A percentile compares a stretch with the other conserved stretches of the same genome.
These are phyloP conservation scores for Echinops telfairi DNA, from an alignment of 2,113 vertebrate species.

Conservation along the genomic window DNA sequence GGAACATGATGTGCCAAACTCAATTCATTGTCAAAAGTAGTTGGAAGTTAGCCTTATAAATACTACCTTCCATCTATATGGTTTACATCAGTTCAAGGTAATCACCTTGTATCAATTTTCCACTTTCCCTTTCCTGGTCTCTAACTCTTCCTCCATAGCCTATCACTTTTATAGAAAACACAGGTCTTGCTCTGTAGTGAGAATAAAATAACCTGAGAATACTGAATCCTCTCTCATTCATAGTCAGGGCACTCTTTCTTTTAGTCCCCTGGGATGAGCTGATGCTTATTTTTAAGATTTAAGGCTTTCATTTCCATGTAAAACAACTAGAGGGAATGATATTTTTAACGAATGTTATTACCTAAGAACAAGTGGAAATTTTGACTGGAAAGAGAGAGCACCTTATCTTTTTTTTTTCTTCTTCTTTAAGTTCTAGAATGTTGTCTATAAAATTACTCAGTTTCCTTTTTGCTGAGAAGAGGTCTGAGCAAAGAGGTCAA, in stretches of 20 bases:
- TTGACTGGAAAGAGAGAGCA: conserved; percentile 8
- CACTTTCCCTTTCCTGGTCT: not conserved
- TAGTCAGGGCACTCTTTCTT: conserved; percentile 15
- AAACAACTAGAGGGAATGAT: not conserved
- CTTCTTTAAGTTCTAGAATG: not conserved
- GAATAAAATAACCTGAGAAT: not conserved
- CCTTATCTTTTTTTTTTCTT: conserved; percentile 11
- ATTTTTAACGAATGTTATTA: not conserved
- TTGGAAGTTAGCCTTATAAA: conserved; percentile 22
- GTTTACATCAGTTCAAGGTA: not conserved
- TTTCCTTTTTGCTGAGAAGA: conserved; percentile 58
- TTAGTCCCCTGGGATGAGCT: not conserved
- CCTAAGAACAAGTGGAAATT: conserved; percentile 40
- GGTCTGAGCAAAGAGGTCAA: not conserved
- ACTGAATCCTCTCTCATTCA: not conserved
- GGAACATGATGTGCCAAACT: not conserved
- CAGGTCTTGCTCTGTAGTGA: conserved; percentile 9
- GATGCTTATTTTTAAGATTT: conserved; percentile 32
- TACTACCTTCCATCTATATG: not conserved
- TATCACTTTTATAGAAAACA: not conserved
- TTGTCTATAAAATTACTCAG: conserved; percentile 25
- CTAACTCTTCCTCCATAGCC: not conserved
- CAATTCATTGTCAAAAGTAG: conserved; percentile 8
- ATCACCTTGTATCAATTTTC: not conserved
- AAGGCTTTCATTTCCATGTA: conserved; percentile 30